phyloP scores from a whole-genome alignment of 1,140 invertebrate species.

The Drosophila nannoptera region DNA sequence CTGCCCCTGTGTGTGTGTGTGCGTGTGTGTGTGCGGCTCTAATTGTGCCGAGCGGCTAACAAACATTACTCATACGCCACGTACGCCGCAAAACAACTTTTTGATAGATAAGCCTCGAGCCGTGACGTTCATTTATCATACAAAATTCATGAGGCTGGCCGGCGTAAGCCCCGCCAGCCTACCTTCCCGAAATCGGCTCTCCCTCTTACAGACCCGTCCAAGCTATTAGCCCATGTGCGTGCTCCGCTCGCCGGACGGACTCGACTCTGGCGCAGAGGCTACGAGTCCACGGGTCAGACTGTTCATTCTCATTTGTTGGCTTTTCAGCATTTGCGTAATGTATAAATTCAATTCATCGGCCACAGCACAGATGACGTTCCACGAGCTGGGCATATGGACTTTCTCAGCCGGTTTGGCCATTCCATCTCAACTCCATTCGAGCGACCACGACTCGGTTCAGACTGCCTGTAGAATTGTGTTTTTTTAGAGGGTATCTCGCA shows the following conservation, averaged over 20 bases:
- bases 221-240: slow-evolving; percentile 38
- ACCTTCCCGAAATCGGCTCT: slow-evolving; percentile 17
- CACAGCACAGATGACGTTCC: background rate
- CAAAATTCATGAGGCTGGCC: slow-evolving; percentile 70
- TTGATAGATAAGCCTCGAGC: slow-evolving; percentile 65
- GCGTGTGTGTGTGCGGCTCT: slow-evolving; percentile 1
- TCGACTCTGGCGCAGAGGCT: slow-evolving; percentile 3
- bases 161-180: slow-evolving; percentile 46
- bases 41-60: slow-evolving; percentile 28
- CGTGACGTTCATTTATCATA: slow-evolving; percentile 75
- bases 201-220: background rate
- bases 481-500: slow-evolving; percentile 10
- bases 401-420: too few relatives aligned
- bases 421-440: too few relatives aligned
- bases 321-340: slow-evolving; percentile 61
- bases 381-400: background rate
- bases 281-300: slow-evolving; percentile 9
- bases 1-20: background rate
- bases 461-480: background rate
- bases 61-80: slow-evolving; percentile 71
- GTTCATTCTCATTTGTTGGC: slow-evolving; percentile 45
- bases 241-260: slow-evolving; percentile 43
- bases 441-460: too few relatives aligned
- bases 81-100: slow-evolving; percentile 49
- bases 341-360: slow-evolving; percentile 54